Evolutionary conservation across 2,113 vertebrate species (phyloP), one percentile per base, ranked within the genome.

Genomic region (Eonycteris spelaea): DNA sequence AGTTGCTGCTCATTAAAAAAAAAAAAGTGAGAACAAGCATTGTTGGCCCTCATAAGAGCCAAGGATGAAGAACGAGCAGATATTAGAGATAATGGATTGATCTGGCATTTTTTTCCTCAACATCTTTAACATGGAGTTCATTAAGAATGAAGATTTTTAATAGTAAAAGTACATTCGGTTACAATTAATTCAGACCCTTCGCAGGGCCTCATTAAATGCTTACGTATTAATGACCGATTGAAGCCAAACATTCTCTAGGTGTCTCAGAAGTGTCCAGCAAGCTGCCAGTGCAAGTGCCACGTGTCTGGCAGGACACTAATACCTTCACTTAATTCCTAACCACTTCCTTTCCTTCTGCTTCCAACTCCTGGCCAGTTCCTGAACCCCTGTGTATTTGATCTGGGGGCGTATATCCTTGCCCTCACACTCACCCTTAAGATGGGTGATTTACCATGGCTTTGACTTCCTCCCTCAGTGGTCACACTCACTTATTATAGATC

Each of bases 91-190:
- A 91, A 93, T 63, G 30, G 40, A 21, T 16, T 82, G 43, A 86
- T 92, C 63, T 96, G 80, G 67, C 53, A 19, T 92, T 96, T 96
- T 51, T 79, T 51, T 91, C 75, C 71, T 95, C 45, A 82, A 65
- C 35, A 71, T 82, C 30, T 88, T 95, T 84, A 87, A 57, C 51
- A 68, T 26, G 61, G 59, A 86, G 38, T 78, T 94, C 51, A 77
- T 93, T 96, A 95, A 48, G 43, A 88, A 43, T 48, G 53, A 0
- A 57, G n/a, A 9, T 71, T 94, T 96, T 95, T 93, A 78, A 82
- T 19, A 88, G 38, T 73, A 88, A 90, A 97, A 73, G 26, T 89
- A 90, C 61, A 80, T 86, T 88, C 61, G 68, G 35, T 61, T 57
- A 97, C 70, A 96, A 88, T 79, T 51, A 92, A 87, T 45, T 84